A percentile compares a stretch with the other conserved stretches of the same genome.
These are phyloP conservation scores for Brienomyrus brachyistius DNA, from an alignment of 2,113 vertebrate genomes.

Conservation along the genomic window DNA sequence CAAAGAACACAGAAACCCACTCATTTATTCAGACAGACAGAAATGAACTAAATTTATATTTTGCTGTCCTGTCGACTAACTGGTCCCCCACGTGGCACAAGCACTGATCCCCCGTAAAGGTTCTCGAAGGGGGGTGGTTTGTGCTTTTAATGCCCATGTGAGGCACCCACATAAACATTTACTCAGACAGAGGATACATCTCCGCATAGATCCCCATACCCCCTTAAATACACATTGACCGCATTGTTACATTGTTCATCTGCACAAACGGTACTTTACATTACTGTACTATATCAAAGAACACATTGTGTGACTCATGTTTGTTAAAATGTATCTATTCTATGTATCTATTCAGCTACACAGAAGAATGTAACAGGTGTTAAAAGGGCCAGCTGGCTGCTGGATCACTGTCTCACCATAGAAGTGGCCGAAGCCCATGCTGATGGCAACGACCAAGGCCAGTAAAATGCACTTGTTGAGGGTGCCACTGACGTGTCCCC, in stretches of 20 bases:
- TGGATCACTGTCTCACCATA: constrained; percentile 62
- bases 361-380: not conserved
- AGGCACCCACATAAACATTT: not conserved
- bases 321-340: not conserved
- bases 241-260: not conserved
- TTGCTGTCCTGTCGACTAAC: not conserved
- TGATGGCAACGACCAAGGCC: constrained; percentile 75
- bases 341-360: not conserved
- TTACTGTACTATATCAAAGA: not conserved
- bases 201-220: not conserved
- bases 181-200: not conserved
- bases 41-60: not conserved
- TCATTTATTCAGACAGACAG: not conserved
- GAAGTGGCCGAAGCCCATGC: constrained; percentile 86
- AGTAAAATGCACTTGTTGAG: constrained; percentile 78
- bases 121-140: not conserved
- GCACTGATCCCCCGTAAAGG: not conserved
- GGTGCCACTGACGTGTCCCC: constrained; percentile 50
- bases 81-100: not conserved
- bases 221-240: not conserved
- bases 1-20: not conserved
- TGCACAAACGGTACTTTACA: not conserved
- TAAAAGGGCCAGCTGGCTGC: not conserved
- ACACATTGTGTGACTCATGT: not conserved
- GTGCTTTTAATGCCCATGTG: not conserved